Percentiles rank a stretch among this genome's conserved stretches.
Evolutionary conservation across 2,888 invertebrate genomes (phyloP).

Genomic region (Agrilus mali): DNA sequence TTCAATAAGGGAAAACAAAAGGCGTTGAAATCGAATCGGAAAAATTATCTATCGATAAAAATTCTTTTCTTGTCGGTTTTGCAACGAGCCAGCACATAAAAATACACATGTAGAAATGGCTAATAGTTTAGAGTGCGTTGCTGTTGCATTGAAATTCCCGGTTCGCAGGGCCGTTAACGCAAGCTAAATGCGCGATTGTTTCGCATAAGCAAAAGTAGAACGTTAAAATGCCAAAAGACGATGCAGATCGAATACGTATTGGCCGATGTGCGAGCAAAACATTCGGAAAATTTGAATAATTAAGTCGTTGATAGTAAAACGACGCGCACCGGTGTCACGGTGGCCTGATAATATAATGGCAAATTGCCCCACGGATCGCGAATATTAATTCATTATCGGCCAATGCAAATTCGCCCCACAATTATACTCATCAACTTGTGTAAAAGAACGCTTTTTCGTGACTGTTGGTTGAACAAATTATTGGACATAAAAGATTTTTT

Average conservation of each 20-base stretch:
- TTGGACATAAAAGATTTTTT: no score
- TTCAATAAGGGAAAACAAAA: no score
- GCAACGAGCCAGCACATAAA: background rate
- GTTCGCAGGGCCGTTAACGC: conserved; percentile 10
- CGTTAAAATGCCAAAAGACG: conserved; percentile 16
- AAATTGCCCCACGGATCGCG: conserved; percentile 1
- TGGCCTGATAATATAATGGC: conserved; percentile 8
- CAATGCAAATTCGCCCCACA: no score
- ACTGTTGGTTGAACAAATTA: no score
- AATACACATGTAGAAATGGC: conserved; percentile 4
- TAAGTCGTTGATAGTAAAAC: conserved; percentile 5
- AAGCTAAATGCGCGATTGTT: conserved; percentile 11
- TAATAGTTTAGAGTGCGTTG: conserved; percentile 1
- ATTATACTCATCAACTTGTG: no score
- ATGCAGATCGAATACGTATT: conserved; percentile 18
- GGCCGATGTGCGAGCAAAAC: conserved; percentile 9
- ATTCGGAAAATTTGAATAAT: conserved; percentile 13
- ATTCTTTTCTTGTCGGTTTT: no score
- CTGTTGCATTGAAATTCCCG: conserved; percentile 10
- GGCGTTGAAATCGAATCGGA: no score
- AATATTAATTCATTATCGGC: no score
- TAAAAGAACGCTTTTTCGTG: no score
- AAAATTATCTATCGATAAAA: no score
- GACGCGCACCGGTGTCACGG: conserved; percentile 8
- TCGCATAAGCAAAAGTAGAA: conserved; percentile 7